These are phyloP conservation scores for Syrrhaptes paradoxus DNA, from an alignment of 2,113 vertebrate species.

Conservation along the genomic window DNA sequence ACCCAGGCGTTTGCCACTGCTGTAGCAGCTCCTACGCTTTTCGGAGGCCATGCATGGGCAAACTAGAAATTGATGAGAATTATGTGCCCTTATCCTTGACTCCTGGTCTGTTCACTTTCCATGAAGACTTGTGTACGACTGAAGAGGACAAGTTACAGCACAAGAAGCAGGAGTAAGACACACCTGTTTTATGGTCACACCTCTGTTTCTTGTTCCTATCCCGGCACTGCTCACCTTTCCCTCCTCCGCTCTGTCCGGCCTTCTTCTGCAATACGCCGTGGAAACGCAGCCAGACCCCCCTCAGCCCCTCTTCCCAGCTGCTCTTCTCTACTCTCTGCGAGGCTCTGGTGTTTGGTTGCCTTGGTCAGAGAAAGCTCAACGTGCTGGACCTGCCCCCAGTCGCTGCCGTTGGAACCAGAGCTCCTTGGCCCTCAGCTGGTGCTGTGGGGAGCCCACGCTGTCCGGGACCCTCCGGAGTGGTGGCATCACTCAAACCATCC, in stretches of 20 bases:
- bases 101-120: slow-evolving; percentile 16
- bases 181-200: no score
- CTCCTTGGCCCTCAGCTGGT: background rate
- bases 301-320: background rate
- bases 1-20: slow-evolving; percentile 17
- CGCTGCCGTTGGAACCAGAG: background rate
- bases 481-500: no score
- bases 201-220: background rate
- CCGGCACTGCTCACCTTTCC: background rate
- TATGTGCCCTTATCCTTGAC: background rate
- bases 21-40: slow-evolving; percentile 26
- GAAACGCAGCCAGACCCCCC: background rate
- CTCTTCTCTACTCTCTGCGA: no score
- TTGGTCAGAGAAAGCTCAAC: no score
- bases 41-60: slow-evolving; percentile 30
- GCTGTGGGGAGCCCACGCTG: background rate
- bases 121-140: background rate
- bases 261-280: rapidly evolving
- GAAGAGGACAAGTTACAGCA: slow-evolving; percentile 3
- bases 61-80: background rate
- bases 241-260: background rate
- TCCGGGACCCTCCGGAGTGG: rapidly evolving
- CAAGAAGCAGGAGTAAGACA: slow-evolving; percentile 59
- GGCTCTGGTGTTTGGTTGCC: background rate
- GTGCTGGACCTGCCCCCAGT: no score